phyloP scores from a whole-genome alignment of 2,113 vertebrate species.

The Origma solitaria region DNA sequence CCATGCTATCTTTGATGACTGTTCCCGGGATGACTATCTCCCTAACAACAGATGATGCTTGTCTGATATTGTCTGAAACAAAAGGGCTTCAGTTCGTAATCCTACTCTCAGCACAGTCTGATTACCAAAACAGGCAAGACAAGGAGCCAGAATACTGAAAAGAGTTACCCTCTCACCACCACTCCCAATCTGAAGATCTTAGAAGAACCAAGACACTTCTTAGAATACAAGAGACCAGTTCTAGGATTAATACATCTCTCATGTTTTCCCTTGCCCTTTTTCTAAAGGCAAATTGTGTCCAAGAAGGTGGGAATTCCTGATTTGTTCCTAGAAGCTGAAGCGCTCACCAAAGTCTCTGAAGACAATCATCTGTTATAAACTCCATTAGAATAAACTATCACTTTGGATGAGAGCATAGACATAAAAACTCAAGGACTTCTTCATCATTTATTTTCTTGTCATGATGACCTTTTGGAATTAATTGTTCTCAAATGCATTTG shows the following conservation, averaged over 20 bases:
- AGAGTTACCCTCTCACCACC: background rate
- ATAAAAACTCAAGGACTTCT: background rate
- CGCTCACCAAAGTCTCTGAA: background rate
- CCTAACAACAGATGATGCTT: conserved; percentile 41
- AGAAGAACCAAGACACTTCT: background rate
- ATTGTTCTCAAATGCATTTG: background rate
- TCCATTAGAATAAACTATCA: background rate
- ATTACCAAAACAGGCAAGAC: background rate
- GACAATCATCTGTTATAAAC: background rate
- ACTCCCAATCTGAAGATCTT: background rate
- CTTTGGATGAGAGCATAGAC: background rate
- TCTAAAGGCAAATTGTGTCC: background rate
- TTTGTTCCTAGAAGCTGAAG: background rate
- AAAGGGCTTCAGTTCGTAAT: conserved; percentile 24
- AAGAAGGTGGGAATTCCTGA: background rate
- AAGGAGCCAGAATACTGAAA: background rate
- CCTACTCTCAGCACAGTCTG: background rate
- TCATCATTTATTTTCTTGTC: background rate
- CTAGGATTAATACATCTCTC: background rate
- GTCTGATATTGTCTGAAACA: conserved; percentile 22
- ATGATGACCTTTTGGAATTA: background rate
- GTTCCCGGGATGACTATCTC: conserved; percentile 26
- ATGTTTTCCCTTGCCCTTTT: background rate
- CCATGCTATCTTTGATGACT: background rate
- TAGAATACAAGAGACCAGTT: background rate